Percentiles rank a stretch among this genome's conserved stretches.
phyloP scores from a whole-genome alignment of 2,888 invertebrate genomes.

The Drosophila kokeensis region DNA sequence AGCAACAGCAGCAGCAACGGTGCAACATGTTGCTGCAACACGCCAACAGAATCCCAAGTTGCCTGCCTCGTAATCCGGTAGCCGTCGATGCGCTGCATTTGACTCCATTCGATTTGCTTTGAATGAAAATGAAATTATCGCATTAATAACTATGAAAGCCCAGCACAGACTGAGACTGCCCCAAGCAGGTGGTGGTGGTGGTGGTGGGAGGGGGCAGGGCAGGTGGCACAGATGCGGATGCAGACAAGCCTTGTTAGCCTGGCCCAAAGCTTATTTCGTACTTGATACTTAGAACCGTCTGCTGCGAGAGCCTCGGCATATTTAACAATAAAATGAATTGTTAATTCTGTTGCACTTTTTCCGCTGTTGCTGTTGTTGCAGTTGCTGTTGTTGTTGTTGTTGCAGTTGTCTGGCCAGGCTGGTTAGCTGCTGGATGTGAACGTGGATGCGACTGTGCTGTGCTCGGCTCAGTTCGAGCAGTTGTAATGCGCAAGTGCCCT shows the following conservation, averaged over 20 bases:
- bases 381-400: constrained; percentile 24
- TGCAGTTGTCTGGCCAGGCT: constrained; percentile 31
- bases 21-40: constrained; percentile 80
- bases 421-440: constrained; percentile 25
- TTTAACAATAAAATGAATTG: constrained; percentile 81
- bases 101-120: constrained; percentile 76
- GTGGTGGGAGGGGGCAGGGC: not conserved
- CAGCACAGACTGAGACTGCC: constrained; percentile 12
- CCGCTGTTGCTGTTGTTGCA: constrained; percentile 27
- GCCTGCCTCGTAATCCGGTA: constrained; percentile 71
- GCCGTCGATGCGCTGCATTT: constrained; percentile 42
- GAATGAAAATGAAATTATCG: constrained; percentile 82
- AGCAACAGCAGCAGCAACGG: constrained; percentile 19
- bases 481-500: constrained; percentile 80
- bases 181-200: constrained; percentile 1
- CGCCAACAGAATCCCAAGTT: constrained; percentile 53
- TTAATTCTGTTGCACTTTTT: constrained; percentile 79
- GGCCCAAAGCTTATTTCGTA: constrained; percentile 44
- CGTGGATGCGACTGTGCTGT: constrained; percentile 37
- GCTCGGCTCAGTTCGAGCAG: constrained; percentile 37
- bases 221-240: constrained; percentile 27
- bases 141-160: constrained; percentile 77
- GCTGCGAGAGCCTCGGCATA: constrained; percentile 48
- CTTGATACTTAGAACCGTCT: constrained; percentile 45
- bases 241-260: constrained; percentile 69